Conservation (phyloP, 2,113 vertebrate genomes). For the Phyllostomus discolor region DNA sequence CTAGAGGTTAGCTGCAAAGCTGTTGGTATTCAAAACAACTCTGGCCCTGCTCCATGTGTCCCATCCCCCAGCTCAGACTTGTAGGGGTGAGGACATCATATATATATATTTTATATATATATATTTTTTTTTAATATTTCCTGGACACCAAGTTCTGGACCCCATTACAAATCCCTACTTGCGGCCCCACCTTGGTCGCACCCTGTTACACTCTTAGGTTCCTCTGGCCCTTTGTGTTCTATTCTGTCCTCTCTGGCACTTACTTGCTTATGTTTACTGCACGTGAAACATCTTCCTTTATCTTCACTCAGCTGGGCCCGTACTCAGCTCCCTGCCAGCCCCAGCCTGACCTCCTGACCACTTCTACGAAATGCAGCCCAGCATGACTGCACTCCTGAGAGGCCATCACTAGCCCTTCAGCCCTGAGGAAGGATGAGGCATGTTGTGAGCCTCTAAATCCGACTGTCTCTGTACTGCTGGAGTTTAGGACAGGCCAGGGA, state of each 20-base stretch:
- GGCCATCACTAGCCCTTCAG: no score
- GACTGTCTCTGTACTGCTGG: neutral
- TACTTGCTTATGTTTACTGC: neutral
- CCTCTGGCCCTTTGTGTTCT: neutral
- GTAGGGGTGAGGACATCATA: no score
- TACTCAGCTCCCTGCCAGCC: neutral
- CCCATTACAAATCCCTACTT: no score
- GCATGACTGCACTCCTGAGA: neutral
- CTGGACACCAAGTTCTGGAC: no score
- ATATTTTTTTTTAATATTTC: no score
- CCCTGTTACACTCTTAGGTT: neutral
- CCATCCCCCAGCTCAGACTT: no score
- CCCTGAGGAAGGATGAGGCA: neutral
- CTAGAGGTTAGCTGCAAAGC: no score
- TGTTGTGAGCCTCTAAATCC: neutral
- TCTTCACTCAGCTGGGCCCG: neutral
- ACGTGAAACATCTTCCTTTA: neutral
- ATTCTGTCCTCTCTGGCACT: neutral
- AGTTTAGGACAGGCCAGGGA: neutral
- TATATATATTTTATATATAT: no score
- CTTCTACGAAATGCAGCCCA: neutral
- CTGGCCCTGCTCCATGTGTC: no score
- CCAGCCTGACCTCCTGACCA: neutral
- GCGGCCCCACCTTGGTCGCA: no score
- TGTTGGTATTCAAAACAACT: no score